phyloP scores from a whole-genome alignment of 2,888 invertebrate genomes.

The Timandra comae region DNA sequence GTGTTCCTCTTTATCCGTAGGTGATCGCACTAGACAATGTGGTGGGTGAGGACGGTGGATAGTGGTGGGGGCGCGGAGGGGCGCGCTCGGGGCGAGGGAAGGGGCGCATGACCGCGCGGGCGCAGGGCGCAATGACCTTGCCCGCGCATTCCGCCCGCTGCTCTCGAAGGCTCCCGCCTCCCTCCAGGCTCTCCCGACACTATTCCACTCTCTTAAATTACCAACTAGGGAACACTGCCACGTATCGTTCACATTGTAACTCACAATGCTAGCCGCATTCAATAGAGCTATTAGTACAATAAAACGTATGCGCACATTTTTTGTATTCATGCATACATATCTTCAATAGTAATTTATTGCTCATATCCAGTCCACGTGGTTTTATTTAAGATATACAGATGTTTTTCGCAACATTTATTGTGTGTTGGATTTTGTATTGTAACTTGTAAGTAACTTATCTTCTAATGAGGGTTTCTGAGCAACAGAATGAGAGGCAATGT shows the following conservation, averaged over 20 bases:
- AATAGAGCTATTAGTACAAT: constrained; percentile 30
- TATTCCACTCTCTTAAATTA: constrained; percentile 51
- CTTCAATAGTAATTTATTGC: background rate
- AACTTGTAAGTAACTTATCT: no score
- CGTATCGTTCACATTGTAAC: constrained; percentile 32
- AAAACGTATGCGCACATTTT: constrained; percentile 4
- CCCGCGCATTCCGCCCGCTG: constrained; percentile 67
- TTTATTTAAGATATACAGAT: constrained; percentile 4
- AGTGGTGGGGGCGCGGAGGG: constrained; percentile 29
- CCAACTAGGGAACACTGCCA: constrained; percentile 25
- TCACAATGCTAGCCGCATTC: constrained; percentile 28
- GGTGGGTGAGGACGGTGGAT: constrained; percentile 39
- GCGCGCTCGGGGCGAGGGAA: constrained; percentile 46
- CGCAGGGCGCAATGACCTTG: constrained; percentile 76
- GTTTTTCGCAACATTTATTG: no score
- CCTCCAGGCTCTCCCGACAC: constrained; percentile 45
- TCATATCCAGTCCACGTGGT: no score
- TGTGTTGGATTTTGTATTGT: no score
- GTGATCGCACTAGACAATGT: constrained; percentile 70
- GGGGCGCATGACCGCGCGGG: constrained; percentile 64
- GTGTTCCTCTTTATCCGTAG: constrained; percentile 69
- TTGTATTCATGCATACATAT: constrained; percentile 2
- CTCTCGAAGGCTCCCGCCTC: constrained; percentile 56
- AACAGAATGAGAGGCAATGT: no score
- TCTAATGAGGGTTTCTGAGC: no score